A percentile compares a stretch with the other conserved stretches of the same genome.
phyloP scores from a whole-genome alignment of 2,888 invertebrate species.

The Girardia tigrina region DNA sequence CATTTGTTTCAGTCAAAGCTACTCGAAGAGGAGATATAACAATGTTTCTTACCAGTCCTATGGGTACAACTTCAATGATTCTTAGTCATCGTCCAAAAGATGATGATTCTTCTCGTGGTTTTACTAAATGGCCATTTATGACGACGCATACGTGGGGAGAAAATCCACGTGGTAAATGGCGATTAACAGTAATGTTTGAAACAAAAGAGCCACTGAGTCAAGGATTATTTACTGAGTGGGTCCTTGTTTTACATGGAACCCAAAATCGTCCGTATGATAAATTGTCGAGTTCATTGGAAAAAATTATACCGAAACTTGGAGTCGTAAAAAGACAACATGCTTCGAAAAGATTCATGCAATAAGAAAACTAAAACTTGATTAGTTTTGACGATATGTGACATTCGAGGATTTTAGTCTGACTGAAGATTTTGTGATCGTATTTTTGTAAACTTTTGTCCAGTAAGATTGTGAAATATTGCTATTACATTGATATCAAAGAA shows the following conservation, averaged over 20 bases:
- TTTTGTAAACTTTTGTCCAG: conserved; percentile 12
- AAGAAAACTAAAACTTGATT: not conserved
- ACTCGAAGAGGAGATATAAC: conserved; percentile 81
- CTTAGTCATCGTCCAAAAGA: conserved; percentile 83
- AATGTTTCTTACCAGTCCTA: conserved; percentile 84
- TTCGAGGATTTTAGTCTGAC: not conserved
- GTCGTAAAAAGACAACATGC: conserved; percentile 86
- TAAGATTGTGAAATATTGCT: conserved; percentile 8
- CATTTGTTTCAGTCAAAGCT: conserved; percentile 82
- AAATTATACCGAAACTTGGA: conserved; percentile 75
- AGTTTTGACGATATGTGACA: not conserved
- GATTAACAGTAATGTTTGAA: conserved; percentile 63
- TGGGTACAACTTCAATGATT: conserved; percentile 98
- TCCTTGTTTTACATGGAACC: conserved; percentile 86
- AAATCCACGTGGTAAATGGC: conserved; percentile 87
- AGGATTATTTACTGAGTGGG: conserved; percentile 87
- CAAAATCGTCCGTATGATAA: conserved; percentile 64
- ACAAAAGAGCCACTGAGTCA: conserved; percentile 42
- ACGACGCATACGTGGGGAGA: conserved; percentile 99
- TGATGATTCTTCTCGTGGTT: conserved; percentile 81
- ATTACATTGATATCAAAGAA: too few species aligned
- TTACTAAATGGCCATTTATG: conserved; percentile 98
- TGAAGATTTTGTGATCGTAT: conserved; percentile 24
- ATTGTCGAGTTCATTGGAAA: conserved; percentile 59
- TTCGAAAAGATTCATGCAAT: conserved; percentile 37